These are phyloP conservation scores for Cydia pomonella DNA, from an alignment of 1,140 invertebrate species.

Conservation along the genomic window DNA sequence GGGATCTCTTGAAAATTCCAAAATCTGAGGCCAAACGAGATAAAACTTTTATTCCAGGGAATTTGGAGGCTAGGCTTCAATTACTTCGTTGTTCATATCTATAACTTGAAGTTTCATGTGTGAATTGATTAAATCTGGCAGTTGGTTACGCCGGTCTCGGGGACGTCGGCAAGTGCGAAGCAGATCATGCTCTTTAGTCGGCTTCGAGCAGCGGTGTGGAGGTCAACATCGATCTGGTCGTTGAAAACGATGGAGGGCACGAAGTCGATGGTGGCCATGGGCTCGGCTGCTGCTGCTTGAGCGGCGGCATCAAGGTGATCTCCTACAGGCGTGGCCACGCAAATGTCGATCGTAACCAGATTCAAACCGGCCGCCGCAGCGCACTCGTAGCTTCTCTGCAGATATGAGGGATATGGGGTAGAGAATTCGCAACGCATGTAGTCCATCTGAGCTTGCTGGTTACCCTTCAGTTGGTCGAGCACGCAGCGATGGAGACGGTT, in stretches of 20 bases:
- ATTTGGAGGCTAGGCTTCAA: constrained; percentile 5
- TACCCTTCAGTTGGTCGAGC: constrained; percentile 50
- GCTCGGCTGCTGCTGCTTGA: constrained; percentile 41
- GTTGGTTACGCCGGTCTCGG: constrained; percentile 48
- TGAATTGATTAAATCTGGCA: constrained; percentile 38
- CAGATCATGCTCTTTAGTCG: constrained; percentile 55
- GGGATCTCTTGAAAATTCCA: constrained; percentile 41
- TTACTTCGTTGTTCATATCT: constrained; percentile 21
- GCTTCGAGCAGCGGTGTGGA: constrained; percentile 42
- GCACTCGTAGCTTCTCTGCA: constrained; percentile 54
- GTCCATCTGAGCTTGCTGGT: constrained; percentile 55
- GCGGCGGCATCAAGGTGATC: constrained; percentile 50
- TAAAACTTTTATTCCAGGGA: constrained; percentile 41
- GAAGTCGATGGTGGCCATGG: constrained; percentile 57
- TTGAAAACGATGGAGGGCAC: constrained; percentile 66
- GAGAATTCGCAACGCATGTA: constrained; percentile 72
- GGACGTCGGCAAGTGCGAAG: constrained; percentile 55
- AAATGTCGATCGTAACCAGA: constrained; percentile 56
- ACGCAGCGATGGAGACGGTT: constrained; percentile 71
- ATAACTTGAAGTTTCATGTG: background rate
- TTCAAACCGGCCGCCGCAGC: constrained; percentile 50
- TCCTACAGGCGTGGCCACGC: constrained; percentile 45
- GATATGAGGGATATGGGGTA: constrained; percentile 46
- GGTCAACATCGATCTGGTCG: constrained; percentile 43
- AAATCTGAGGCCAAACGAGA: constrained; percentile 42